phyloP scores from a whole-genome alignment of 2,113 vertebrate genomes.

The Thymallus thymallus region DNA sequence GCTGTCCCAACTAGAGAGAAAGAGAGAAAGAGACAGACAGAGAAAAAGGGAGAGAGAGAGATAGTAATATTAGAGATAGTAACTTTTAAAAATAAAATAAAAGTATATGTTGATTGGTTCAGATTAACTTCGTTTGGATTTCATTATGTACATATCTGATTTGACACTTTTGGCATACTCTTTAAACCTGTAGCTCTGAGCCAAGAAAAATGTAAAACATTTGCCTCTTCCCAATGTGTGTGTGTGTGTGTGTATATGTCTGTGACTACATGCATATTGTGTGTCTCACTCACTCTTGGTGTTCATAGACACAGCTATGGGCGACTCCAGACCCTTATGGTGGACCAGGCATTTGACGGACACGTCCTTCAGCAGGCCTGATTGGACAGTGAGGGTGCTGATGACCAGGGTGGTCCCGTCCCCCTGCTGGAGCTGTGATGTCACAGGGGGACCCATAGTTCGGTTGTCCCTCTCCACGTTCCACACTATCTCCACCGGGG shows the following conservation, averaged over 20 bases:
- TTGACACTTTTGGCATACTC: too few species aligned
- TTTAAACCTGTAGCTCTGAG: too few species aligned
- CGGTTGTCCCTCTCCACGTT: conserved; percentile 75
- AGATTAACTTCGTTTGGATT: too few species aligned
- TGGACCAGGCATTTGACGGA: conserved; percentile 79
- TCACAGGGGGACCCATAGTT: conserved; percentile 67
- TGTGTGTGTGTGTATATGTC: too few species aligned
- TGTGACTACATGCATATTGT: too few species aligned
- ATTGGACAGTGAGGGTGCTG: conserved; percentile 69
- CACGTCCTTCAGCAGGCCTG: conserved; percentile 72
- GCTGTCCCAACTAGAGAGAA: conserved; percentile 70
- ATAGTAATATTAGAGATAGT: too few species aligned
- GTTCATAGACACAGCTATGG: conserved; percentile 79
- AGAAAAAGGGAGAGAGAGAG: too few species aligned
- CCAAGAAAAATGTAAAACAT: too few species aligned
- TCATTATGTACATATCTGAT: too few species aligned
- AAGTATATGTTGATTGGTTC: too few species aligned
- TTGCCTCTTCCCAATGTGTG: neutral
- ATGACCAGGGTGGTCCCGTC: conserved; percentile 75
- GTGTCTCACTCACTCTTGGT: conserved; percentile 72
- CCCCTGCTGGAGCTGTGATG: conserved; percentile 40
- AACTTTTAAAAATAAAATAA: too few species aligned
- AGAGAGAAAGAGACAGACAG: neutral
- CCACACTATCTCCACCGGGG: conserved; percentile 74
- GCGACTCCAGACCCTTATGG: conserved; percentile 75